phyloP scores from a whole-genome alignment of 2,888 invertebrate species.

The Agonopterix arenella region DNA sequence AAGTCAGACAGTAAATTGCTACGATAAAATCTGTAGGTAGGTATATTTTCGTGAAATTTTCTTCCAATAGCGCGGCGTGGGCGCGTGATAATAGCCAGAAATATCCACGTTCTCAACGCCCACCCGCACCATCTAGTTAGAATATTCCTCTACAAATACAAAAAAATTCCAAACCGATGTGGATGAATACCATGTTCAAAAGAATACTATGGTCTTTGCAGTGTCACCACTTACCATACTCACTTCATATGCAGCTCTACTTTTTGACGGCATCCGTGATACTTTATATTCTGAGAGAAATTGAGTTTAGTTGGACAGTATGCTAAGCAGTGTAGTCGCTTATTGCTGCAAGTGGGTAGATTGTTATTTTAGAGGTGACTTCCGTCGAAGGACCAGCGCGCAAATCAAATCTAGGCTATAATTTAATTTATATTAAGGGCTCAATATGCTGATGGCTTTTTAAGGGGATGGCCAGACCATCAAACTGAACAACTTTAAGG shows the following conservation, averaged over 20 bases:
- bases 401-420: conserved; percentile 18
- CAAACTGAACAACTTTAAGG: too few species aligned
- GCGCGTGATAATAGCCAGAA: conserved; percentile 63
- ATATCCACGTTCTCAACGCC: conserved; percentile 62
- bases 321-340: conserved; percentile 12
- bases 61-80: conserved; percentile 62
- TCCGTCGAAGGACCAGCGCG: conserved; percentile 19
- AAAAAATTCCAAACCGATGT: conserved; percentile 31
- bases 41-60: conserved; percentile 62
- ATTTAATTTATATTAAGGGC: too few species aligned
- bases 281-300: too few species aligned
- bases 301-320: too few species aligned
- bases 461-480: too few species aligned
- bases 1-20: conserved; percentile 44
- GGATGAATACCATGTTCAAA: conserved; percentile 5
- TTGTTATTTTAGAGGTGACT: conserved; percentile 31
- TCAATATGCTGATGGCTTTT: too few species aligned
- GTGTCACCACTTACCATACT: neutral
- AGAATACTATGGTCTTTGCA: conserved; percentile 5
- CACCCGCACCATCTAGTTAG: conserved; percentile 50
- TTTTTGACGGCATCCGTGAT: too few species aligned
- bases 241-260: neutral
- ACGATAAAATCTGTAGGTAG: conserved; percentile 19
- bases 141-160: conserved; percentile 55
- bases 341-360: conserved; percentile 21